Evolutionary conservation across 2,113 vertebrate species (phyloP).

Genomic region (Perccottus glenii): DNA sequence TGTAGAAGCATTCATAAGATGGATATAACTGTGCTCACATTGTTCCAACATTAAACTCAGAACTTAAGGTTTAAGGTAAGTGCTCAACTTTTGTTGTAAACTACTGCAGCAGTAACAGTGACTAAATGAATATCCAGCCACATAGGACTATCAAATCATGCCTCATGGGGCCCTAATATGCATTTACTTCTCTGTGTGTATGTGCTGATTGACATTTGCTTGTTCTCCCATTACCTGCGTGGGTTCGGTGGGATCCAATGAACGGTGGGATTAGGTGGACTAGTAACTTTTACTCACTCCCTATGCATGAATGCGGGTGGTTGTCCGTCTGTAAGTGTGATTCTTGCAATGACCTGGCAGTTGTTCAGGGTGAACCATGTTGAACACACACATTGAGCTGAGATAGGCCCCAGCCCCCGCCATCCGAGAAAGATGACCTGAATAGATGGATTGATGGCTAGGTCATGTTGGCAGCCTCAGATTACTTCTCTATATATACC

Average conservation of each 20-base stretch:
- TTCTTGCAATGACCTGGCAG: background rate
- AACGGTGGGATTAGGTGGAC: no score
- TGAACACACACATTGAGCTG: background rate
- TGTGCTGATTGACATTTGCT: background rate
- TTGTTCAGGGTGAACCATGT: background rate
- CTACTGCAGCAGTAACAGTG: no score
- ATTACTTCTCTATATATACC: background rate
- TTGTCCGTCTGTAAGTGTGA: background rate
- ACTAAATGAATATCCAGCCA: no score
- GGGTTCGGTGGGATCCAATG: background rate
- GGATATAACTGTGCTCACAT: no score
- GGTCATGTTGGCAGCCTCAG: background rate
- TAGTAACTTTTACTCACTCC: background rate
- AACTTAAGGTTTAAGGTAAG: no score
- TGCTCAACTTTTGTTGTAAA: no score
- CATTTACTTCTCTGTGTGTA: background rate
- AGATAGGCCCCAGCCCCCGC: background rate
- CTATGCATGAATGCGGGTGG: background rate
- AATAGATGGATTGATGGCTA: background rate
- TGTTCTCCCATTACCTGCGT: constrained; percentile 10
- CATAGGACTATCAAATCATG: no score
- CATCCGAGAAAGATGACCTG: background rate
- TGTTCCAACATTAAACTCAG: no score
- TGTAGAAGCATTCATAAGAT: no score
- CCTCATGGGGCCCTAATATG: no score